Percentiles rank a stretch among this genome's conserved stretches.
phyloP scores from a whole-genome alignment of 2,888 invertebrate genomes.

The Andricus quercusramuli region DNA sequence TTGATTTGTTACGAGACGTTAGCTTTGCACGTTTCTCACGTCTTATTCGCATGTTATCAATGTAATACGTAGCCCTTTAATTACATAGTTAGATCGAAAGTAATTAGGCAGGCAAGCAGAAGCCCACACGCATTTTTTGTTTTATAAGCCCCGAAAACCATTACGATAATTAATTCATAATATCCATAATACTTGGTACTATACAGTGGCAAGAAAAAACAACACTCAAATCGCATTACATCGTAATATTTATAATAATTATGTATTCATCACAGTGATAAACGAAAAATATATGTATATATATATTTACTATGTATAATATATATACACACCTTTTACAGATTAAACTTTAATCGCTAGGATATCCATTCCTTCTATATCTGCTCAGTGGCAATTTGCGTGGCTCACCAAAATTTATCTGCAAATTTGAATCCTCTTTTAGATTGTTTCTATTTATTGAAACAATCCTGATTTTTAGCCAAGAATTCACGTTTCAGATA shows the following conservation, averaged over 20 bases:
- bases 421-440: neutral
- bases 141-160: constrained; percentile 62
- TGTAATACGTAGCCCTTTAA: constrained; percentile 68
- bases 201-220: constrained; percentile 73
- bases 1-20: constrained; percentile 24
- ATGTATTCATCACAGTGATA: constrained; percentile 76
- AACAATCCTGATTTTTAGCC: neutral
- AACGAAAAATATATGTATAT: constrained; percentile 73
- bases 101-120: constrained; percentile 68
- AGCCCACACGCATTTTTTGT: constrained; percentile 62
- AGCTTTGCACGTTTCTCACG: constrained; percentile 18
- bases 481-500: neutral
- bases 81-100: constrained; percentile 68
- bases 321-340: constrained; percentile 68
- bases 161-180: constrained; percentile 45
- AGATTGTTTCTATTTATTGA: too few species aligned
- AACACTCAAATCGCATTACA: constrained; percentile 73
- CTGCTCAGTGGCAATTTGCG: constrained; percentile 64
- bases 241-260: constrained; percentile 72
- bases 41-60: constrained; percentile 44
- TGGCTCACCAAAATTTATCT: neutral
- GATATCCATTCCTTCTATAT: constrained; percentile 62
- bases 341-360: constrained; percentile 63
- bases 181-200: constrained; percentile 52
- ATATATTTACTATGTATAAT: constrained; percentile 56